Evolutionary conservation across 2,113 vertebrate species (phyloP), one percentile per base, ranked within the genome.

Genomic region (Uropsilus gracilis): DNA sequence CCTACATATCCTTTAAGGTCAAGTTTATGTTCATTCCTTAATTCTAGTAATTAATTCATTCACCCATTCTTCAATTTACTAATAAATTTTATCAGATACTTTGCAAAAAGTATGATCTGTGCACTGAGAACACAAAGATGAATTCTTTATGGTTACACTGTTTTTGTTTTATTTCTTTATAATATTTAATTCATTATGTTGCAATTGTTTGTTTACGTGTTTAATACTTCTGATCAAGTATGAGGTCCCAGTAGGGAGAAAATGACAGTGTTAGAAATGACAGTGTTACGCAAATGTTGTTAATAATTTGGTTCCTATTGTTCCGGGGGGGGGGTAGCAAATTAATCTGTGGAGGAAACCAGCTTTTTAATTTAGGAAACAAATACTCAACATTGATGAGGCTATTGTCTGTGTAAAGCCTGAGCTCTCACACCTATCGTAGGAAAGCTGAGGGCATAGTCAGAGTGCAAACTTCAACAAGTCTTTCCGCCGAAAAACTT

Each of bases 171-270:
- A 64, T 1, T 69, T 77, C 37, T 86, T 87, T 75, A 73, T 80
- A 84, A 55, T 89, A 61, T 72, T 76, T 89, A 61, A 88, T 34
- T 92, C 46, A 46, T 89, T 89, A 71, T 80, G 12, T 77, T 89
- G 5, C n/a, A 75, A 86, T 84, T 77, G n/a, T 26, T 86, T 87
- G 24, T 71, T 95, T 77, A 89, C 46, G 88, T 4, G 0, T 66
- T 72, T 92, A 94, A 48, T 92, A 95, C 72, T 92, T 10, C 57
- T 71, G 90, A 77, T 94, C 88, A 59, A 81, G 18, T 53, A 8
- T 84, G 46, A 80, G 22, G 24, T 88, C 55, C 46, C 68, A 42
- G 86, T 85, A 46, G 39, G 82, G 39, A 87, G 86, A 87, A 86
- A 76, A 24, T 90, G 17, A 91, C 63, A 81, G 32, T 90, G 90